phyloP scores from a whole-genome alignment of 2,888 invertebrate species.

The Paralinhomoeus sp. region DNA sequence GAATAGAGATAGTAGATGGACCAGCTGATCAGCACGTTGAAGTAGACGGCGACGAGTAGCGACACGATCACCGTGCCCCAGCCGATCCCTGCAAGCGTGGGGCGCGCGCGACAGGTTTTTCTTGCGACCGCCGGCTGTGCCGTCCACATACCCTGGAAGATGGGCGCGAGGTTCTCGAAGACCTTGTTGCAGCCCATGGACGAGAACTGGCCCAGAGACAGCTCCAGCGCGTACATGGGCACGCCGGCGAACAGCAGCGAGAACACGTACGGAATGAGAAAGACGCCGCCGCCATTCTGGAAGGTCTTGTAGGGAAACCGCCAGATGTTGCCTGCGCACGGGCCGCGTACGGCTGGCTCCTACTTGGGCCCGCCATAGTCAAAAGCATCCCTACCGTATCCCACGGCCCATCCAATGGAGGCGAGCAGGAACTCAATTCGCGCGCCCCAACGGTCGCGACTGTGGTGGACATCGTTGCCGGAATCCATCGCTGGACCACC shows the following conservation, averaged over 20 bases:
- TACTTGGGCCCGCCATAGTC: too few relatives aligned
- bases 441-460: not conserved
- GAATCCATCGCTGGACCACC: too few relatives aligned
- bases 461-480: not conserved
- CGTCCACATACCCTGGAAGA: not conserved
- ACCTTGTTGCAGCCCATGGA: conserved; percentile 7
- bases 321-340: not conserved
- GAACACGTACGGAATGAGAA: conserved; percentile 20
- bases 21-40: conserved; percentile 19
- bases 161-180: not conserved
- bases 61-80: conserved; percentile 21
- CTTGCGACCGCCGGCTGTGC: not conserved
- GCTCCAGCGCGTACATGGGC: conserved; percentile 19
- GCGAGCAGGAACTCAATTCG: not conserved
- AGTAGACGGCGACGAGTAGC: conserved; percentile 20
- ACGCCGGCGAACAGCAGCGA: conserved; percentile 17
- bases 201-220: conserved; percentile 19
- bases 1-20: conserved; percentile 16
- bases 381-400: not conserved
- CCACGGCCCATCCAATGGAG: conserved; percentile 1
- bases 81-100: conserved; percentile 15
- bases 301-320: not conserved
- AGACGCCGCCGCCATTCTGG: conserved; percentile 10
- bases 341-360: not conserved
- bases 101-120: not conserved